Base-by-base conservation (phyloP, 2,797 vertebrate species). In the Nannoperca australis region DNA sequence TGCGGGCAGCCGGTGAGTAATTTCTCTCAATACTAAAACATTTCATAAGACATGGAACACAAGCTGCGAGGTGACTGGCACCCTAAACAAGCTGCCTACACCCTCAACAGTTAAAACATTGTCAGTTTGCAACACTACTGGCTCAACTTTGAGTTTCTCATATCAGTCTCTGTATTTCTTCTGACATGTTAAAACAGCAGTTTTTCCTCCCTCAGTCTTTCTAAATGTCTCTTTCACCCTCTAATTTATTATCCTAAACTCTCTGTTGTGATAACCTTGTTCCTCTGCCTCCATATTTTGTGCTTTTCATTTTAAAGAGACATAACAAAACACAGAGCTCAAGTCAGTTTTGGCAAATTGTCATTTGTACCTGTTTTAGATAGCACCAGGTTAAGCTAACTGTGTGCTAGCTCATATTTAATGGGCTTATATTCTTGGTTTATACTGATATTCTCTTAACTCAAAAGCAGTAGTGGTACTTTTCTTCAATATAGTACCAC, bases 1-100 rank as follows among this genome's bases (percentile, higher is more conserved):
- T 42, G 13, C 18, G 12, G 18, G 0, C 50, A 44, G 49, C 51
- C 45, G 87, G 89, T 92, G 70, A 91, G 91, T 87, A 20, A 17
- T 34, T 49, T 42, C 62, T 60, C 32, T 58, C 3, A 64, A 24
- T 14, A 17, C 47, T 15, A 22, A 22, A 51, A 18, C 20, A 32
- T 20, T 67, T 56, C 18, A 60, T 3, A 20, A 32, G 54, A 70
- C 17, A 7, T 22, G 24, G n/a, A 81, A 61, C 27, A 55, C 50
- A 49, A 62, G 2, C 5, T 36, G 69, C 12, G 36, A 32, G 22
- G 49, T 62, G 58, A 47, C 47, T 75, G 40, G 17, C 22, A 24
- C 9, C 18, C 49, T 11, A n/a, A 15, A 7, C 34, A 15, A 11
- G 8, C 10, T 47, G 27, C 12, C 27, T 3, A 45, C 53, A 17